Conservation (phyloP, 2,797 vertebrate genomes). For the Vespertilio murinus region DNA sequence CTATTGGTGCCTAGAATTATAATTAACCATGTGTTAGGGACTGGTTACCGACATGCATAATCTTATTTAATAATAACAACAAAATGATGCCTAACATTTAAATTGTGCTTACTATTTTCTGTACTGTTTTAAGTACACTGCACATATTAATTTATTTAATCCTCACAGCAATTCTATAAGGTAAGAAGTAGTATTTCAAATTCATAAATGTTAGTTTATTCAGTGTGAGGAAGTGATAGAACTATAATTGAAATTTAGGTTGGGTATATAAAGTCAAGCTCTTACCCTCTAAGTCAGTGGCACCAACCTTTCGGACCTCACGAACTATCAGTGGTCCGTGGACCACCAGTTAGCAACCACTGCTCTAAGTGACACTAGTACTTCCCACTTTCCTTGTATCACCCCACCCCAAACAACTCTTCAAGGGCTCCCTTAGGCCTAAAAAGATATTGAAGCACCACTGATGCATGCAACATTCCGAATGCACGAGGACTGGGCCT, state of each 20-base stretch:
- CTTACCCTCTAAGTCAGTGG: not conserved
- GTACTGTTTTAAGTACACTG: not conserved
- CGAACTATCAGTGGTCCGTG: too few relatives aligned
- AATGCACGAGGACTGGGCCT: too few relatives aligned
- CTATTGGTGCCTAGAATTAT: not conserved
- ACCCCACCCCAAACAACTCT: constrained; percentile 4
- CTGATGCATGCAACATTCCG: too few relatives aligned
- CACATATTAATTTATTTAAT: constrained; percentile 27
- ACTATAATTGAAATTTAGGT: not conserved
- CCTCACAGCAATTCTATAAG: not conserved
- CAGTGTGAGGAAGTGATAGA: not conserved
- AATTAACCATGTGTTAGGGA: not conserved
- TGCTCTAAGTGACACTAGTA: not conserved
- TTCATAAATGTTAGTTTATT: constrained; percentile 13
- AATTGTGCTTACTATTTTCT: not conserved
- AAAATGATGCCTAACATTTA: constrained; percentile 28
- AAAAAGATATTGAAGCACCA: not conserved
- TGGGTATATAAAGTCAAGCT: constrained; percentile 20
- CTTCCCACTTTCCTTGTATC: not conserved
- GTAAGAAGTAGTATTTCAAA: not conserved
- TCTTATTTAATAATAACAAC: not conserved
- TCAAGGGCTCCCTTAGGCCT: not conserved
- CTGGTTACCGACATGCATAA: not conserved
- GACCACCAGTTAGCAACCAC: too few relatives aligned
- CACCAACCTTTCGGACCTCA: too few relatives aligned